Evolutionary conservation across 2,888 invertebrate genomes (phyloP).

Genomic region (Conomelus anceps): DNA sequence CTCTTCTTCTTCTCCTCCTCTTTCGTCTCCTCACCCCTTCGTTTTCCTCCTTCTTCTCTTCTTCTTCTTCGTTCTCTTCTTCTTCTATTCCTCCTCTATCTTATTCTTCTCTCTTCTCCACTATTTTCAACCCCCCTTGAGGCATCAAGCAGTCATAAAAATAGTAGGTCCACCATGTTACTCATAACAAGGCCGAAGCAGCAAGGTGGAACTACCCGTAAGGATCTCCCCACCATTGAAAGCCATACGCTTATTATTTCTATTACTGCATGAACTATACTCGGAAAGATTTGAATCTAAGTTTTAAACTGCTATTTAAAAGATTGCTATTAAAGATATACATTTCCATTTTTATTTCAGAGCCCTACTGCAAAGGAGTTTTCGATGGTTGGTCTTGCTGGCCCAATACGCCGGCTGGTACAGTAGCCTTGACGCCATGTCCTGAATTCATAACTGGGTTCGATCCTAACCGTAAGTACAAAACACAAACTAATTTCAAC

Average conservation of each 20-base stretch:
- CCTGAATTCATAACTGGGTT: constrained; percentile 72
- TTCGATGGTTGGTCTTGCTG: constrained; percentile 81
- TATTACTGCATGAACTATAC: not conserved
- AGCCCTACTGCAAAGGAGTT: constrained; percentile 59
- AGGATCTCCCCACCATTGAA: too few species aligned
- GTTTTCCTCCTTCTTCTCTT: not conserved
- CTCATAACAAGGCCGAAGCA: not conserved
- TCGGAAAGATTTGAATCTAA: not conserved
- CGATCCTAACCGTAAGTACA: constrained; percentile 59
- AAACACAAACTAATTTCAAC: not conserved
- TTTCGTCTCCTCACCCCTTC: not conserved
- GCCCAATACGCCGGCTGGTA: constrained; percentile 63
- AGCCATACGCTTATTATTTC: too few species aligned
- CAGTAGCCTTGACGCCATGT: constrained; percentile 58
- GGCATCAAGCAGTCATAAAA: too few species aligned
- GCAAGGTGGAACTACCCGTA: too few species aligned
- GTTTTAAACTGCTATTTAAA: not conserved
- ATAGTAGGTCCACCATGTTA: too few species aligned
- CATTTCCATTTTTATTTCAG: constrained; percentile 48
- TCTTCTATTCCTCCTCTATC: not conserved
- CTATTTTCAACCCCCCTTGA: not conserved
- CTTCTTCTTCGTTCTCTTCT: constrained; percentile 4
- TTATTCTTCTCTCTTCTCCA: not conserved
- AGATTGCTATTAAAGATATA: not conserved
- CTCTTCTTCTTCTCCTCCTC: not conserved